Conservation (phyloP, 1,140 invertebrate genomes). For the Drosophila sulfurigaster region DNA sequence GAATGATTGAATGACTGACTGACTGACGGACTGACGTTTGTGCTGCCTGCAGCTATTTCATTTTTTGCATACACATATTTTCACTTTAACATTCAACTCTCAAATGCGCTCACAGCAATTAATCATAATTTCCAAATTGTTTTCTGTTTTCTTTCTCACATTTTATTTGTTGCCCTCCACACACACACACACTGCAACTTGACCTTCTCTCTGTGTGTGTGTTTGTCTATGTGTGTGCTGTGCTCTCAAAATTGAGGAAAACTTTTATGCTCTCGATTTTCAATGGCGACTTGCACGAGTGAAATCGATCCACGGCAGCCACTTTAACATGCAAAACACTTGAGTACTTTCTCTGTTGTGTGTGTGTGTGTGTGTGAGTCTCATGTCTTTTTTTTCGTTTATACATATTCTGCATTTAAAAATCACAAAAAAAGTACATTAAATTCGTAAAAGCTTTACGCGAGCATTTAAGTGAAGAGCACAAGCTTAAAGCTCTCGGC, state of each 20-base stretch:
- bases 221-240: background rate
- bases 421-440: too few species aligned
- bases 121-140: conserved; percentile 28
- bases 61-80: background rate
- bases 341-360: too few species aligned
- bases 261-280: background rate
- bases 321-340: background rate
- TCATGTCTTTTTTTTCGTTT: background rate
- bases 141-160: background rate
- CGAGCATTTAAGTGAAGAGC: too few species aligned
- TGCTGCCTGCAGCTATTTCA: conserved; percentile 7
- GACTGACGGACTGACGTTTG: too few species aligned
- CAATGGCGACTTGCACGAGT: background rate
- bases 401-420: background rate
- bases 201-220: background rate
- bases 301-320: background rate
- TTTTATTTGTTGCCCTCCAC: background rate
- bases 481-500: too few species aligned
- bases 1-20: too few species aligned
- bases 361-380: background rate
- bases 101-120: conserved; percentile 22
- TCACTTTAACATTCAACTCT: conserved; percentile 4
- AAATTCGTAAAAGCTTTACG: too few species aligned
- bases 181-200: background rate
- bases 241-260: conserved; percentile 7